phyloP scores from a whole-genome alignment of 2,113 vertebrate species.

The Centropus bengalensis region DNA sequence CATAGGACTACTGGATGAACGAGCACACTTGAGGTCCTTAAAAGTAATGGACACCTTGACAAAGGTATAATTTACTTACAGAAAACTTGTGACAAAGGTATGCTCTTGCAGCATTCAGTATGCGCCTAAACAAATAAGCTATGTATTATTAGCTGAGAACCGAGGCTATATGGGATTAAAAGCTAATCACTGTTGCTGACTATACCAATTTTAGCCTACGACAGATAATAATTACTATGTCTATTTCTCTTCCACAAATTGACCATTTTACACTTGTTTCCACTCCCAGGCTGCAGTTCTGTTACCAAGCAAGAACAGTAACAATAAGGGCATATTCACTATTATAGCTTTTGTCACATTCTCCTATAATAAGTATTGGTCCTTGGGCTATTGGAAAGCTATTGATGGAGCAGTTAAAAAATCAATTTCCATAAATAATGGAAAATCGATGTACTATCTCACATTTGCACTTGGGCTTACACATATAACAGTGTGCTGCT shows the following conservation, averaged over 20 bases:
- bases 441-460: neutral
- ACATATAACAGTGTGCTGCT: accelerated
- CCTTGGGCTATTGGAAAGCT: neutral
- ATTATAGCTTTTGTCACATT: neutral
- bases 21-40: neutral
- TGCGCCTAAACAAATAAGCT: neutral
- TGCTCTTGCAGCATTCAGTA: neutral
- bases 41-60: neutral
- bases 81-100: neutral
- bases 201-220: neutral
- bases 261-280: neutral
- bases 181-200: neutral
- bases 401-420: neutral
- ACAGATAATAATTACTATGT: neutral
- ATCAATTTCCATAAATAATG: neutral
- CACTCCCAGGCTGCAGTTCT: neutral
- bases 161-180: neutral
- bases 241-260: neutral
- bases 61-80: neutral
- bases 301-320: neutral
- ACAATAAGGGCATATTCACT: neutral
- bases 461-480: neutral
- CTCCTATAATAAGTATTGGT: neutral
- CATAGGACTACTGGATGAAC: neutral
- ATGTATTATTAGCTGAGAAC: neutral